Evolutionary conservation across 2,113 vertebrate genomes (phyloP), one percentile per base, ranked within the genome.

Genomic region (Nyctibius bracteatus): DNA sequence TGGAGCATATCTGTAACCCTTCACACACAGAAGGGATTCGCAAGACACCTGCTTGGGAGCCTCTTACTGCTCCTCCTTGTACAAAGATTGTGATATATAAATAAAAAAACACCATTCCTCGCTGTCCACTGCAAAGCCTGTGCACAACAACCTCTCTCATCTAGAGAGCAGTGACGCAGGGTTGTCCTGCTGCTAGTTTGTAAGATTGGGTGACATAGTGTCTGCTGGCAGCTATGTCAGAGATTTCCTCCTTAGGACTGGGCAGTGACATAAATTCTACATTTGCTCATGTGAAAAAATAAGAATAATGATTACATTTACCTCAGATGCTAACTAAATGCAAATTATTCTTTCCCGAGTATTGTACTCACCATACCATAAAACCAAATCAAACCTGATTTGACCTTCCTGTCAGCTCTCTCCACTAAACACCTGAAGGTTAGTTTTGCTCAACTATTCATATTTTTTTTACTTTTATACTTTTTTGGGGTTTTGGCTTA

Each of bases 121-220:
- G 8, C n/a, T 16, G 13, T 4, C 3, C 0, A 0, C 10, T 19
- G 28, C 71, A 5, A 19, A 79, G 25, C 10, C 39, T 13, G 23
- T 20, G 35, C 44, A 39, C 20, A 30, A 0, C 27, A 58, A 46
- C 20, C 33, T 39, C 0, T 0, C 27, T 7, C 9, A 25, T 19
- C 8, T 12, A 12, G 51, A 22, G 19, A 52, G 46, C 41, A 39
- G 30, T 0, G 2, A 58, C 7, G 12, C 63, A 54, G 37, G 18
- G 4, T 2, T 8, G 33, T 25, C 49, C 39, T n/a, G 33, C 14
- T 47, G 20, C 24, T 21, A 7, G 6, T 15, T 12, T 59, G 17
- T 5, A 2, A 27, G 33, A 14, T n/a, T 14, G 1, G 52, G 57
- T 3, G 17, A 37, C 23, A 21, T 1, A 20, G 11, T 0, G 14